Conservation (phyloP, 2,888 invertebrate species). For the Strigamia transsilvanica region DNA sequence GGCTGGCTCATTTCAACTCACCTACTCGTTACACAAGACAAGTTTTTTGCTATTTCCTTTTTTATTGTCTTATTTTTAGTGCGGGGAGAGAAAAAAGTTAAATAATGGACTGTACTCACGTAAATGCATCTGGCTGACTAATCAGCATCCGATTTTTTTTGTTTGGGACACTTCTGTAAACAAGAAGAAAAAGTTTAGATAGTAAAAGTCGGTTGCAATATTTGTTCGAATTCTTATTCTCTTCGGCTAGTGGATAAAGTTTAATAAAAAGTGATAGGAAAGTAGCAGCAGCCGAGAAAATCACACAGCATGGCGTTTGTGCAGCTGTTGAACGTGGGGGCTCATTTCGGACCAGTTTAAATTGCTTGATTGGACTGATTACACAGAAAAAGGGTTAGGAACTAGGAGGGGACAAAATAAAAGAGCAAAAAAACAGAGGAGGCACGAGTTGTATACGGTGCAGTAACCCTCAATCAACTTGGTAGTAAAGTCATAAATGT, state of each 20-base stretch:
- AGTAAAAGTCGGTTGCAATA: slow-evolving; percentile 27
- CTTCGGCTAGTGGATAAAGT: not conserved
- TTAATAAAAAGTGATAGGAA: slow-evolving; percentile 14
- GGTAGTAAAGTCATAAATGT: slow-evolving; percentile 53
- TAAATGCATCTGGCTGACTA: slow-evolving; percentile 2
- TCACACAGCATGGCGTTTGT: slow-evolving; percentile 2
- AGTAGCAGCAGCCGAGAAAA: slow-evolving; percentile 8
- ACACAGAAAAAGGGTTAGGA: slow-evolving; percentile 34
- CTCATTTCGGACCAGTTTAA: slow-evolving; percentile 38
- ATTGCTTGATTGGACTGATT: slow-evolving; percentile 32
- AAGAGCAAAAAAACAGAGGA: slow-evolving; percentile 1
- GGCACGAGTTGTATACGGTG: slow-evolving; percentile 39
- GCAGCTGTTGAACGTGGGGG: slow-evolving; percentile 13
- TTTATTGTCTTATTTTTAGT: not conserved
- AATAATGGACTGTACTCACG: slow-evolving; percentile 10
- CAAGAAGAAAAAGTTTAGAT: not conserved
- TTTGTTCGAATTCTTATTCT: slow-evolving; percentile 16
- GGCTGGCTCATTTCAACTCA: not conserved
- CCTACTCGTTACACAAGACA: not conserved
- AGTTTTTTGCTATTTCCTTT: not conserved
- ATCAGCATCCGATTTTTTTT: not conserved
- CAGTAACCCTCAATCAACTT: slow-evolving; percentile 52
- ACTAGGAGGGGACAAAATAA: not conserved
- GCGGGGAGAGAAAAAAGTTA: not conserved
- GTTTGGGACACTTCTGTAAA: not conserved